phyloP scores from a whole-genome alignment of 2,797 vertebrate species.

The Platalea minor region DNA sequence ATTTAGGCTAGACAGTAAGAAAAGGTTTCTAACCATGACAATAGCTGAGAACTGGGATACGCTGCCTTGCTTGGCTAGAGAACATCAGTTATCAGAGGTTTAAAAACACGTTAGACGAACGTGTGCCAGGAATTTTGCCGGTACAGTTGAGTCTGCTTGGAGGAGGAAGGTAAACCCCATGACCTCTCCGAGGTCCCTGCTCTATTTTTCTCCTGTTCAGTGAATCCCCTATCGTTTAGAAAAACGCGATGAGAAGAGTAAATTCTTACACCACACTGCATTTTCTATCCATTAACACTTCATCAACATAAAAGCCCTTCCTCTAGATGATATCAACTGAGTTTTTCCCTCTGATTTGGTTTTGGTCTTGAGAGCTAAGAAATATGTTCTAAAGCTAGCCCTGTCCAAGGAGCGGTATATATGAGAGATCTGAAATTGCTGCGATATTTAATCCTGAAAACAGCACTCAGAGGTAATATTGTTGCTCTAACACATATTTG shows the following conservation, averaged over 20 bases:
- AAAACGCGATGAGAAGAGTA: background rate
- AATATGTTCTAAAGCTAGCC: background rate
- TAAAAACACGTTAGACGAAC: background rate
- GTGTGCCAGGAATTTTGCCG: rapidly evolving
- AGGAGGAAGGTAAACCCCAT: background rate
- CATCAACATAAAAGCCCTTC: background rate
- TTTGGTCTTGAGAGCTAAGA: background rate
- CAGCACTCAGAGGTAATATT: background rate
- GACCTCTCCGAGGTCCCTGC: background rate
- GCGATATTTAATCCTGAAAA: background rate
- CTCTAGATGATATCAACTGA: background rate
- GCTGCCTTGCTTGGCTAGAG: background rate
- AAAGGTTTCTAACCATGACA: background rate
- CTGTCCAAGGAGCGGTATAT: background rate
- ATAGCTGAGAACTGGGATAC: background rate
- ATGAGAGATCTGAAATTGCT: background rate
- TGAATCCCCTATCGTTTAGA: background rate
- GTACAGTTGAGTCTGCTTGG: background rate
- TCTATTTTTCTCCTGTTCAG: background rate
- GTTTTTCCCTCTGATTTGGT: background rate
- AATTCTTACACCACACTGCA: background rate
- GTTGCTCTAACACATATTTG: background rate
- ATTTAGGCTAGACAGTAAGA: background rate
- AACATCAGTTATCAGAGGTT: background rate
- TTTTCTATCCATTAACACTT: background rate